These are phyloP conservation scores for Atherinosoma microstoma DNA, from an alignment of 2,797 vertebrate genomes.

Conservation along the genomic window DNA sequence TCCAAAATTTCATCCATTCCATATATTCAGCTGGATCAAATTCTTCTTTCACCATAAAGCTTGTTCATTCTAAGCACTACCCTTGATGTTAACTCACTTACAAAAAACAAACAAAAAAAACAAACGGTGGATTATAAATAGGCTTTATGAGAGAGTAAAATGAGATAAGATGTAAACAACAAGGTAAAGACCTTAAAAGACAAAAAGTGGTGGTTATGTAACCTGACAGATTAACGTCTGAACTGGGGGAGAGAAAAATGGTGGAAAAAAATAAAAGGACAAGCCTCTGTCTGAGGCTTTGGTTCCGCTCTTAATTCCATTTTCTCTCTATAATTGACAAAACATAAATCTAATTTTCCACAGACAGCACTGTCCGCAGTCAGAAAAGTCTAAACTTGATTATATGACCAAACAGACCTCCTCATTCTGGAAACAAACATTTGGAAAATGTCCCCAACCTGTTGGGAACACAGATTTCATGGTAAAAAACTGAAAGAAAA, in stretches of 20 bases:
- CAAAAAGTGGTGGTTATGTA: constrained; percentile 18
- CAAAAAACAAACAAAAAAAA: background rate
- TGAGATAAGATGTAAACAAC: background rate
- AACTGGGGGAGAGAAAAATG: background rate
- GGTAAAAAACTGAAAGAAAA: constrained; percentile 8
- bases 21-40: background rate
- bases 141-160: background rate
- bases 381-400: constrained; percentile 15
- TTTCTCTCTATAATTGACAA: constrained; percentile 22
- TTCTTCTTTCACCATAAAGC: background rate
- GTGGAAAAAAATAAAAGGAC: background rate
- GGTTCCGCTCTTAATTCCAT: constrained; percentile 23
- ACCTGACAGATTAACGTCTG: constrained; percentile 15
- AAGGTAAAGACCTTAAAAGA: background rate
- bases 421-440: constrained; percentile 12
- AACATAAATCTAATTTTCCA: constrained; percentile 37
- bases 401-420: constrained; percentile 18
- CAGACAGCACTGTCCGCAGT: constrained; percentile 10
- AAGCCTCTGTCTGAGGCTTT: constrained; percentile 2
- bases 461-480: background rate
- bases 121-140: background rate
- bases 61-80: background rate
- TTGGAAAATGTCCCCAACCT: background rate
- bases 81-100: background rate
- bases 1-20: background rate